Base-by-base conservation (phyloP, 2,113 vertebrate species). In the Seriola aureovittata region DNA sequence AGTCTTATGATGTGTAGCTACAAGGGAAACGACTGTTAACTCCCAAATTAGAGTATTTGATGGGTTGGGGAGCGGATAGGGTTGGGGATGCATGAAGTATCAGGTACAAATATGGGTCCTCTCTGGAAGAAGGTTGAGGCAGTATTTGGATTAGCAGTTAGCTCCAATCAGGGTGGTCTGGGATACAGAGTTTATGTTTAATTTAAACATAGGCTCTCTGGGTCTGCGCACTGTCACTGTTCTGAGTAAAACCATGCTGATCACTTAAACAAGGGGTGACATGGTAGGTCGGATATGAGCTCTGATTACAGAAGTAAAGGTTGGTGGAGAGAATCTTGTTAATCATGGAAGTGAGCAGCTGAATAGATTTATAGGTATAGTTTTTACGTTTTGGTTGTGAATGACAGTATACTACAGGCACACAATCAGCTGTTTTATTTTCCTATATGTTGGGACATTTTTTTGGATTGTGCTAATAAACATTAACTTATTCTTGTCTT, bases 111-210 rank as follows among this genome's bases (percentile, higher is more conserved):
- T 89, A 80, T 78, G 66, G 81, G 11, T 72, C 29, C 76, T 75
- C 62, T 72, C 75, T 78, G 80, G 81, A 25, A 23, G 14, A 64
- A 48, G 12, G 68, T 52, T 63, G 54, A 57, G 55, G 32, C 75
- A 80, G 54, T 85, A 84, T 91, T 91, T 91, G 78, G 84, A 87
- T 86, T 80, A 74, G 82, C 58, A 57, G 59, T 75, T 68, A 77
- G 72, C 78, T 78, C 23, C 83, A 7, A 38, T 74, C 88, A 76
- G 87, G 91, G 91, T 93, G 92, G 92, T 93, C 92, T 80, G 78
- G 48, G 54, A 81, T 73, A 50, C 70, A 68, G 79, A 85, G 89
- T 91, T 89, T 88, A 82, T 83, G 78, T 88, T 86, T 66, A 71
- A 85, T 78, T 90, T 88, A 89, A 93, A 91, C 88, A 91, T 48